A percentile compares a stretch with the other conserved stretches of the same genome.
These are phyloP conservation scores for Ecliptopera silaceata DNA, from an alignment of 2,888 invertebrate genomes.

Conservation along the genomic window DNA sequence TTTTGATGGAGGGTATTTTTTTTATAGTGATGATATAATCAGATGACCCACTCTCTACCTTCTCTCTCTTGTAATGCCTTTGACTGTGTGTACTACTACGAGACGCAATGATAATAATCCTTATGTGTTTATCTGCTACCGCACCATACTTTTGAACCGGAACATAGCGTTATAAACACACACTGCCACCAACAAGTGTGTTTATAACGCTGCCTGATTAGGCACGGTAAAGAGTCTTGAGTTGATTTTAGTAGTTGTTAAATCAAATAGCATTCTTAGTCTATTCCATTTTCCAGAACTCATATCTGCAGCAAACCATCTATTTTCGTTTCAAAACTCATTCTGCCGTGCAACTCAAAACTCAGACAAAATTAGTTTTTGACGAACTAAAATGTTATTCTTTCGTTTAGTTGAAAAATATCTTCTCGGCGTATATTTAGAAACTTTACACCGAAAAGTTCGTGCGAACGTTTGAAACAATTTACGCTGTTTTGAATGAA, in stretches of 20 bases:
- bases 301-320: slow-evolving; percentile 33
- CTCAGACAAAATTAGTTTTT: slow-evolving; percentile 50
- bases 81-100: too few species aligned
- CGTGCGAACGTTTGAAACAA: slow-evolving; percentile 57
- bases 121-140: too few species aligned
- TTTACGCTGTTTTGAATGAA: slow-evolving; percentile 46
- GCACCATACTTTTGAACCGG: too few species aligned
- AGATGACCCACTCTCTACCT: too few species aligned
- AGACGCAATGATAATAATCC: too few species aligned
- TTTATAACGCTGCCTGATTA: too few species aligned
- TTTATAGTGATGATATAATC: too few species aligned
- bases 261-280: slow-evolving; percentile 8
- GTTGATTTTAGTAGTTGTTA: neutral
- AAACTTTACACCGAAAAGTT: slow-evolving; percentile 74
- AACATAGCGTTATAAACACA: too few species aligned
- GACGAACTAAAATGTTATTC: slow-evolving; percentile 69
- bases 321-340: slow-evolving; percentile 44
- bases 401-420: slow-evolving; percentile 58
- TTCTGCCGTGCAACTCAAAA: slow-evolving; percentile 45
- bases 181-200: too few species aligned
- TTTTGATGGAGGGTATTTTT: neutral
- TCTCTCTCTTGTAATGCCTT: too few species aligned
- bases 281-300: slow-evolving; percentile 25
- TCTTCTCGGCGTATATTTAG: slow-evolving; percentile 55
- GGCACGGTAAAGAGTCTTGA: too few species aligned